Evolutionary conservation across 2,113 vertebrate species (phyloP).

Genomic region (Sprattus sprattus): DNA sequence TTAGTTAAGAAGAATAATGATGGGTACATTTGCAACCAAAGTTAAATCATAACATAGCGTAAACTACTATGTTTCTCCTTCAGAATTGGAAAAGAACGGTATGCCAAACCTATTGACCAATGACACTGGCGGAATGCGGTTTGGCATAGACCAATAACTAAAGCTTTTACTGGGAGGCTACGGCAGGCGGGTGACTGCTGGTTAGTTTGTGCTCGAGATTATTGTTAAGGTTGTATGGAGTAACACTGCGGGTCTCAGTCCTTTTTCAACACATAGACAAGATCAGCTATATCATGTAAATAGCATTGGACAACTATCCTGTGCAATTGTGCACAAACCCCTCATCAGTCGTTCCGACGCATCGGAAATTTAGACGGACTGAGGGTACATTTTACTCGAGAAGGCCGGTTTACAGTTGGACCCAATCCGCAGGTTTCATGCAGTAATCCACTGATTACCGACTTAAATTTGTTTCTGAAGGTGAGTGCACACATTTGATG

Average conservation of each 20-base stretch:
- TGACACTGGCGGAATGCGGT: conserved; percentile 43
- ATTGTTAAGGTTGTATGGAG: conserved; percentile 84
- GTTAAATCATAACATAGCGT: neutral
- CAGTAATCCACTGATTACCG: neutral
- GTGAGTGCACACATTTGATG: conserved; percentile 33
- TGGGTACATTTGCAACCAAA: neutral
- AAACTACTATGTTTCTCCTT: neutral
- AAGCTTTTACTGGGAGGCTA: conserved; percentile 66
- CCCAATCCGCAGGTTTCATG: conserved; percentile 14
- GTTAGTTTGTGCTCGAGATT: conserved; percentile 76
- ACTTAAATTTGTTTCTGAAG: conserved; percentile 19
- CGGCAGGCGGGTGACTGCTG: conserved; percentile 69
- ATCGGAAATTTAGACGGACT: conserved; percentile 21
- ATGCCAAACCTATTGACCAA: conserved; percentile 53
- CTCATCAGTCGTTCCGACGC: conserved; percentile 7
- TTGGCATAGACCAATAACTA: conserved; percentile 59
- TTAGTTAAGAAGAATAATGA: neutral
- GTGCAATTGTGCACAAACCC: conserved; percentile 9
- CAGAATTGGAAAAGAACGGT: neutral
- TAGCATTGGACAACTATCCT: conserved; percentile 49
- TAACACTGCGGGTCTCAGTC: conserved; percentile 68
- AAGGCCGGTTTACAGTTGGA: conserved; percentile 47
- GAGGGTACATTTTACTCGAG: conserved; percentile 43
- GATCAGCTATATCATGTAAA: conserved; percentile 40
- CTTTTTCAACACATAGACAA: conserved; percentile 54